Conservation (phyloP, 2,113 vertebrate species). For the Ceratotherium simum region DNA sequence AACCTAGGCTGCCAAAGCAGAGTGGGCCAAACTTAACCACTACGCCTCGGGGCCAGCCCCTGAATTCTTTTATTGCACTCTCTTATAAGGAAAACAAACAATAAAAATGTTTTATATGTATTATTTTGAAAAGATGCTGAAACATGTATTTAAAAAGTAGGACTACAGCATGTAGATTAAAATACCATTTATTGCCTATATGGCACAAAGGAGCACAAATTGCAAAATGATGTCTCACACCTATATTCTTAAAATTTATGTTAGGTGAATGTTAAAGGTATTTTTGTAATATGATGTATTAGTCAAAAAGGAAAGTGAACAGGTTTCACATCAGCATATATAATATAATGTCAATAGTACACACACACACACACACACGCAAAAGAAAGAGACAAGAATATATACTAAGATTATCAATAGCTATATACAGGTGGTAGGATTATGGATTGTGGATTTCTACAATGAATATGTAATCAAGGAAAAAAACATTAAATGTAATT, state of each 20-base stretch:
- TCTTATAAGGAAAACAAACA: neutral
- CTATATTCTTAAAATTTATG: neutral
- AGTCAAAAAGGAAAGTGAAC: neutral
- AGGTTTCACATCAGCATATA: neutral
- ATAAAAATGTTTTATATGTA: neutral
- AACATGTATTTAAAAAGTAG: neutral
- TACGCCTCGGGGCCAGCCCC: too few relatives aligned
- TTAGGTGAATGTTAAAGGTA: neutral
- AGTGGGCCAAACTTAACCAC: too few relatives aligned
- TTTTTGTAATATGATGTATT: slow-evolving; percentile 3
- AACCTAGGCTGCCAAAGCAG: too few relatives aligned
- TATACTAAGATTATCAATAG: neutral
- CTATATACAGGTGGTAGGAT: neutral
- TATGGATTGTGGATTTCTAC: neutral
- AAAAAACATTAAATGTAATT: neutral
- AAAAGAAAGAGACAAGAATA: neutral
- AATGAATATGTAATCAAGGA: neutral
- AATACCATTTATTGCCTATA: neutral
- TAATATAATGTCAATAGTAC: neutral
- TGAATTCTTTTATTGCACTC: neutral
- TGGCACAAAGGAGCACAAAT: neutral
- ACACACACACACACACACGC: neutral
- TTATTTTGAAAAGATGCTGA: slow-evolving; percentile 38
- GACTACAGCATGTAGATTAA: neutral
- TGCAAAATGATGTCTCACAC: neutral